A percentile compares a stretch with the other conserved stretches of the same genome.
phyloP scores from a whole-genome alignment of 2,797 vertebrate species.

The Semaprochilodus insignis region DNA sequence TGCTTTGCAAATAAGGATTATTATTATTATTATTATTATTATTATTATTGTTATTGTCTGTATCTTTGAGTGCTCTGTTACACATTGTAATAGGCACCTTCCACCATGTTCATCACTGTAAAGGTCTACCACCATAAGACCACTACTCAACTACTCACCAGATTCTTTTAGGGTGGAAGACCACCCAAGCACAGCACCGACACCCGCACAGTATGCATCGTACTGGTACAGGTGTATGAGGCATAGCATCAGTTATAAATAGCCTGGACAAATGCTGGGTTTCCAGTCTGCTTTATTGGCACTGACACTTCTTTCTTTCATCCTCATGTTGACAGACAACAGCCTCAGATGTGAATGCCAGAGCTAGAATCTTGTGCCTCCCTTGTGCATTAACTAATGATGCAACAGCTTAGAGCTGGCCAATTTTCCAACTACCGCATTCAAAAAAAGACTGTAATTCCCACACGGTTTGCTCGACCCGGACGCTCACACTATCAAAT shows the following conservation, averaged over 20 bases:
- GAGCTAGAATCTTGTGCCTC: conserved; percentile 4
- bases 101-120: no score
- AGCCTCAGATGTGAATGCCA: conserved; percentile 12
- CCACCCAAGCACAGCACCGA: not conserved
- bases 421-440: not conserved
- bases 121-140: no score
- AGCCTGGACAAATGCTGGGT: not conserved
- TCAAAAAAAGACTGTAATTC: not conserved
- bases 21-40: no score
- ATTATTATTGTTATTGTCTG: no score
- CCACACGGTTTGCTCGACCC: not conserved
- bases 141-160: not conserved
- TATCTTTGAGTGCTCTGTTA: no score
- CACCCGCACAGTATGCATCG: no score
- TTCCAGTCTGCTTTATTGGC: not conserved
- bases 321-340: conserved; percentile 10
- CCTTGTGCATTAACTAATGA: conserved; percentile 10
- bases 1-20: no score
- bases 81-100: no score
- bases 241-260: not conserved
- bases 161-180: no score
- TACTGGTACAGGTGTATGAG: not conserved
- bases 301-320: not conserved
- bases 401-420: conserved; percentile 19
- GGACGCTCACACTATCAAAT: not conserved